Conservation (phyloP, 1,140 invertebrate species). For the Holcopasites calliopsidis region DNA sequence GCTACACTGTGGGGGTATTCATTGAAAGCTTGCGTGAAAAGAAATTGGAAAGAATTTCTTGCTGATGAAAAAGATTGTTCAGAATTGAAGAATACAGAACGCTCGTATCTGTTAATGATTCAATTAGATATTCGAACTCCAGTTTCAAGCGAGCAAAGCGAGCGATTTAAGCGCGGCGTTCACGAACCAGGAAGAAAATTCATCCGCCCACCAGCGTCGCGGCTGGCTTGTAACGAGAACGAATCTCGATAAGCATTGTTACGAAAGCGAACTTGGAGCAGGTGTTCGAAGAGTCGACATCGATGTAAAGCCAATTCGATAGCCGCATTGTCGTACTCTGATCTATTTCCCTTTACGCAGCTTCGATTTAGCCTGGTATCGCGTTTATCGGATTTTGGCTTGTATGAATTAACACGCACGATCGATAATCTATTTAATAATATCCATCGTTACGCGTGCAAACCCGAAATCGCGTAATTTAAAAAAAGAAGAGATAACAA, state of each 20-base stretch:
- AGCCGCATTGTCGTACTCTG: not conserved
- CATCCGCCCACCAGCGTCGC: slow-evolving; percentile 38
- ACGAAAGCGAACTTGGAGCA: slow-evolving; percentile 35
- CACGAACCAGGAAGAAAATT: slow-evolving; percentile 45
- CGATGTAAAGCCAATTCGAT: slow-evolving; percentile 15
- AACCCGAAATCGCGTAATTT: too few species aligned
- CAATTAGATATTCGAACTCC: too few species aligned
- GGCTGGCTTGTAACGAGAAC: slow-evolving; percentile 16
- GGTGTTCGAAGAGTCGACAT: slow-evolving; percentile 26
- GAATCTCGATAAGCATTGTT: slow-evolving; percentile 52
- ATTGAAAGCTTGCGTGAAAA: not conserved
- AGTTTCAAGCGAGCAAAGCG: not conserved
- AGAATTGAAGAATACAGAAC: too few species aligned
- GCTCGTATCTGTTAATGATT: too few species aligned
- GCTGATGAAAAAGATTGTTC: not conserved
- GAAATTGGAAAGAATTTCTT: not conserved
- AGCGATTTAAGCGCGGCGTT: not conserved
- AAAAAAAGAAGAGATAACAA: too few species aligned
- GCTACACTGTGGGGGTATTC: not conserved
- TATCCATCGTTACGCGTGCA: too few species aligned
- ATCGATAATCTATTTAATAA: not conserved
- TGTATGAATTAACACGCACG: not conserved
- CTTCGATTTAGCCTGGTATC: not conserved
- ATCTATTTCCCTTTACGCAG: not conserved
- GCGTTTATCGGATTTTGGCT: not conserved